phyloP scores from a whole-genome alignment of 2,797 vertebrate species.

The Sebastiscus albofasciatus region DNA sequence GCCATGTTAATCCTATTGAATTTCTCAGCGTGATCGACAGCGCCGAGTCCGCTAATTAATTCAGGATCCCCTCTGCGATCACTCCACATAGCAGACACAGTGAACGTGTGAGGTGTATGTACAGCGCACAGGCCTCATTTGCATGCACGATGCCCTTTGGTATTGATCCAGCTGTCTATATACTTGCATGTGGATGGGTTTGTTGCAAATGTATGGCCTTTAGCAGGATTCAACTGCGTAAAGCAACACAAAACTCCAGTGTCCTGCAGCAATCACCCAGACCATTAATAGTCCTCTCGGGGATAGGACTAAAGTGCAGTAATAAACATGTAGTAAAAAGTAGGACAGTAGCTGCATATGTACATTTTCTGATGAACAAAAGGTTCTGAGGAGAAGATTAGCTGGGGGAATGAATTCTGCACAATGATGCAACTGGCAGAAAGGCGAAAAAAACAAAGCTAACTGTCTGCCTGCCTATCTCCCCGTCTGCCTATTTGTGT shows the following conservation, averaged over 20 bases:
- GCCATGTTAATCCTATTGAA: slow-evolving; percentile 67
- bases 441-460: slow-evolving; percentile 44
- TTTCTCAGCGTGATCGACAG: slow-evolving; percentile 67
- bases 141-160: slow-evolving; percentile 6
- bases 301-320: not conserved
- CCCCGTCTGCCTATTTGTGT: slow-evolving; percentile 24
- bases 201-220: slow-evolving; percentile 17
- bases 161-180: slow-evolving; percentile 39
- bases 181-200: not conserved
- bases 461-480: slow-evolving; percentile 14
- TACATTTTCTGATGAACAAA: slow-evolving; percentile 44
- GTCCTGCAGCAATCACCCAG: not conserved
- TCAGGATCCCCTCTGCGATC: slow-evolving; percentile 38
- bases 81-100: slow-evolving; percentile 1
- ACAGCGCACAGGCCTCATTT: slow-evolving; percentile 4
- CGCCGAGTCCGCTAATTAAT: slow-evolving; percentile 57
- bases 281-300: slow-evolving; percentile 12
- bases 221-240: not conserved
- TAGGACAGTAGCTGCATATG: slow-evolving; percentile 17
- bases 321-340: slow-evolving; percentile 23
- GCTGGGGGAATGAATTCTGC: slow-evolving; percentile 12
- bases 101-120: slow-evolving; percentile 41
- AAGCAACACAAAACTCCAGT: not conserved
- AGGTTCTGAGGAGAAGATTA: slow-evolving; percentile 40
- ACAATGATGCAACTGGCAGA: slow-evolving; percentile 58